These are phyloP conservation scores for Addax nasomaculatus DNA, from an alignment of 2,113 vertebrate species.

Conservation along the genomic window DNA sequence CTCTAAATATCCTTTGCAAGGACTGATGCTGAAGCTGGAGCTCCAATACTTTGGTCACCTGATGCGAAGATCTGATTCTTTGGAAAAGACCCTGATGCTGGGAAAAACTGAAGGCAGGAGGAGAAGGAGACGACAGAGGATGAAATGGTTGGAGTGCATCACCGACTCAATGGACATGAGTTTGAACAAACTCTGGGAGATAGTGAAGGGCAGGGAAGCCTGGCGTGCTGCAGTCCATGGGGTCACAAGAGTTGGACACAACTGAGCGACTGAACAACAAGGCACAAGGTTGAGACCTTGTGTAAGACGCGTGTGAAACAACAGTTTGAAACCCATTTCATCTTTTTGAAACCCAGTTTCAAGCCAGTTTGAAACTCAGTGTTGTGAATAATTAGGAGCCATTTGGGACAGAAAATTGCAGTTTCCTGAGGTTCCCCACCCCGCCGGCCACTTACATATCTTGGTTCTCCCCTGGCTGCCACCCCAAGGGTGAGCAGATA, in stretches of 20 bases:
- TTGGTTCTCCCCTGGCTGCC: background rate
- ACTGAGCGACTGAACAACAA: background rate
- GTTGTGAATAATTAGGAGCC: background rate
- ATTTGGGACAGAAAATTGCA: background rate
- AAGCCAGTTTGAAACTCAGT: background rate
- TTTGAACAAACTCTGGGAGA: background rate
- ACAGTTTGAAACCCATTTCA: background rate
- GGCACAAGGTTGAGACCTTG: background rate
- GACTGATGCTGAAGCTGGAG: background rate
- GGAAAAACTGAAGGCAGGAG: background rate
- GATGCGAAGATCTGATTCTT: background rate
- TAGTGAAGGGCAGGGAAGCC: background rate
- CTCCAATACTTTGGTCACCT: background rate
- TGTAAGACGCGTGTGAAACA: background rate
- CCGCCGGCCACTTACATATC: rapidly evolving
- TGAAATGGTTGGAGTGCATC: background rate
- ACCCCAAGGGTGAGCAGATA: background rate
- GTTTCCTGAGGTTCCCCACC: background rate
- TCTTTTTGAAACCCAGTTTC: background rate
- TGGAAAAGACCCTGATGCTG: background rate
- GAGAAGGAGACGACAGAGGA: background rate
- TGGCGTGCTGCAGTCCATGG: background rate
- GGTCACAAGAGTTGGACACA: background rate
- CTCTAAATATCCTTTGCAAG: background rate
- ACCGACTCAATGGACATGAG: background rate